A percentile compares a stretch with the other conserved stretches of the same genome.
phyloP scores from a whole-genome alignment of 2,888 invertebrate genomes.

The Colletes collaris region DNA sequence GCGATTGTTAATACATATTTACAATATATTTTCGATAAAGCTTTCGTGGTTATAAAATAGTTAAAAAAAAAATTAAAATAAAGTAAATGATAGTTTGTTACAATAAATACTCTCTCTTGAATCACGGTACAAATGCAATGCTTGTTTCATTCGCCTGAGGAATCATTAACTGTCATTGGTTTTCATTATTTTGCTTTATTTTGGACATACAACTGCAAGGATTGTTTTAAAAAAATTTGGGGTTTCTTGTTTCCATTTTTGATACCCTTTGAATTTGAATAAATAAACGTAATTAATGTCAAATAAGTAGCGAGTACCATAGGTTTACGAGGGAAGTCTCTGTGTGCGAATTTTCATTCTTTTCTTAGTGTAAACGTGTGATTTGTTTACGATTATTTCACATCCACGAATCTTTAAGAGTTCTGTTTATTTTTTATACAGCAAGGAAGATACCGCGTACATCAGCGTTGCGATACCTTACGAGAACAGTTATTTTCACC shows the following conservation, averaged over 20 bases:
- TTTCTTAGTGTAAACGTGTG: neutral
- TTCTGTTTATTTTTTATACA: neutral
- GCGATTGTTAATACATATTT: constrained; percentile 50
- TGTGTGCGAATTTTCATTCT: neutral
- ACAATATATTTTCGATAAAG: constrained; percentile 55
- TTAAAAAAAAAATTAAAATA: constrained; percentile 28
- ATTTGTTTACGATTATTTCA: constrained; percentile 7
- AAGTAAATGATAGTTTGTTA: constrained; percentile 36
- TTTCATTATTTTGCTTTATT: neutral
- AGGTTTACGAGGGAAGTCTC: neutral
- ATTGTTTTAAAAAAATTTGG: neutral
- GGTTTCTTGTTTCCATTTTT: neutral
- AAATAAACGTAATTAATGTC: too few species aligned
- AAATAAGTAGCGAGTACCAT: neutral
- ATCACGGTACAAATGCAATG: constrained; percentile 4
- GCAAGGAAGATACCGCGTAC: neutral
- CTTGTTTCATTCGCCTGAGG: neutral
- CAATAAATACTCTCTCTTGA: constrained; percentile 36
- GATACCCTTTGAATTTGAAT: too few species aligned
- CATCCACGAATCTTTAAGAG: neutral
- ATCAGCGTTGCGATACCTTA: neutral
- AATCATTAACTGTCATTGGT: constrained; percentile 2
- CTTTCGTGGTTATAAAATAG: constrained; percentile 18
- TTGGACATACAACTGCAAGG: neutral
- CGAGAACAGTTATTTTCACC: neutral